Conservation (phyloP, 1,140 invertebrate species). For the Mylabris phalerata region DNA sequence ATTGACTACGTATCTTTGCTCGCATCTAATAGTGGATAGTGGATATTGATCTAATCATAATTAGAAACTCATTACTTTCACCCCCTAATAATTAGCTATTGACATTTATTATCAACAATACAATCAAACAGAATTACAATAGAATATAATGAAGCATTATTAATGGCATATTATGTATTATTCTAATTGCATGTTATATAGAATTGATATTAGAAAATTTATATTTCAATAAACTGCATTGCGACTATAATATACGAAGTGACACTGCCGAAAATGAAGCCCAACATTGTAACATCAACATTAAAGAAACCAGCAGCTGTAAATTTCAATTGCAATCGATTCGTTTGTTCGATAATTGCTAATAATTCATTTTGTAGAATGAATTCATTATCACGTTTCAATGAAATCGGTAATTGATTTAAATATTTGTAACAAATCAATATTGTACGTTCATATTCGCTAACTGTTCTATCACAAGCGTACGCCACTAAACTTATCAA, state of each 20-base stretch:
- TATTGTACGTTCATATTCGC: slow-evolving; percentile 17
- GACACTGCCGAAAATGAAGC: slow-evolving; percentile 21
- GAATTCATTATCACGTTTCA: slow-evolving; percentile 3
- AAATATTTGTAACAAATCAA: slow-evolving; percentile 19
- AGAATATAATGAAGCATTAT: too few species aligned
- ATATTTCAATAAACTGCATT: slow-evolving; percentile 19
- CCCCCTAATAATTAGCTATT: too few species aligned
- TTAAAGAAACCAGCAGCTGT: slow-evolving; percentile 27
- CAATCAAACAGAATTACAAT: too few species aligned
- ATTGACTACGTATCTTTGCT: too few species aligned
- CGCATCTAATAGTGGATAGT: too few species aligned
- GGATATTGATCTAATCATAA: too few species aligned
- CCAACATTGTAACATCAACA: slow-evolving; percentile 23
- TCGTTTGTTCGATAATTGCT: slow-evolving; percentile 14
- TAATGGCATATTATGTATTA: too few species aligned
- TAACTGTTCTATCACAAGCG: slow-evolving; percentile 12
- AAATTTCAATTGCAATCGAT: slow-evolving; percentile 11
- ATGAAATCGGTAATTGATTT: slow-evolving; percentile 12
- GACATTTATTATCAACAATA: too few species aligned
- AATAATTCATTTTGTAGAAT: slow-evolving; percentile 19
- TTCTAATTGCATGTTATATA: too few species aligned
- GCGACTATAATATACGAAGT: slow-evolving; percentile 28
- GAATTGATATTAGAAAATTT: too few species aligned
- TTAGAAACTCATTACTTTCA: too few species aligned
- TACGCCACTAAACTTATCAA: slow-evolving; percentile 16